Evolutionary conservation across 2,888 invertebrate species (phyloP).

Genomic region (Dasysyrphus albostriatus): DNA sequence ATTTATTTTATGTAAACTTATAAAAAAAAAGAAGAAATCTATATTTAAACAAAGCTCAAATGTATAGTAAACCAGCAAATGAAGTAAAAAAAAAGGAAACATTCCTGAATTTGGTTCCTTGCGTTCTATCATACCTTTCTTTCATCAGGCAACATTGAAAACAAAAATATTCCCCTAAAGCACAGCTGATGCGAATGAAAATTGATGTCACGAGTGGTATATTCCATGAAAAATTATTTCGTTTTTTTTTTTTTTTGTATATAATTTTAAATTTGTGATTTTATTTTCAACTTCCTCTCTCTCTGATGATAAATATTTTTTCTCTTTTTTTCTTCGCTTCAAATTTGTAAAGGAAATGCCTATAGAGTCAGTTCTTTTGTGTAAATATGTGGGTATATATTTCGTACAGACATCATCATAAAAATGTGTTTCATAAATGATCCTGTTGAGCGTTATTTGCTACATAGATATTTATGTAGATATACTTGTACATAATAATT

Average conservation of each 20-base stretch:
- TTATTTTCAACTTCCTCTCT: not conserved
- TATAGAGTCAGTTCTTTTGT: not conserved
- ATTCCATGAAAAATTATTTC: not conserved
- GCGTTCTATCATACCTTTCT: not conserved
- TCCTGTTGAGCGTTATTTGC: slow-evolving; percentile 44
- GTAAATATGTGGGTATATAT: not conserved
- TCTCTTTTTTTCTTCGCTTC: not conserved
- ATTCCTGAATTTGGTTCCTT: not conserved
- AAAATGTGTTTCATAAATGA: slow-evolving; percentile 26
- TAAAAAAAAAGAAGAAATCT: not conserved
- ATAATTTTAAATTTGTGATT: slow-evolving; percentile 12
- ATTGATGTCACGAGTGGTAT: not conserved
- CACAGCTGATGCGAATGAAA: slow-evolving; percentile 13
- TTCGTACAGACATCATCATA: not conserved
- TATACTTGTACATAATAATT: not conserved
- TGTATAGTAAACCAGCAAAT: not conserved
- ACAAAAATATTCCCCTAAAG: not conserved
- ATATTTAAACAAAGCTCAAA: too few relatives aligned
- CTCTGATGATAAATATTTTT: not conserved
- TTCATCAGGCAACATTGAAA: not conserved
- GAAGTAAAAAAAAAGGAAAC: not conserved
- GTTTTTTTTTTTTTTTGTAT: not conserved
- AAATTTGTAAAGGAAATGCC: not conserved
- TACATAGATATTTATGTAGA: not conserved
- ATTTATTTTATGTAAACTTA: not conserved